These are phyloP conservation scores for Falco naumanni DNA, from an alignment of 2,797 vertebrate species.

Conservation along the genomic window DNA sequence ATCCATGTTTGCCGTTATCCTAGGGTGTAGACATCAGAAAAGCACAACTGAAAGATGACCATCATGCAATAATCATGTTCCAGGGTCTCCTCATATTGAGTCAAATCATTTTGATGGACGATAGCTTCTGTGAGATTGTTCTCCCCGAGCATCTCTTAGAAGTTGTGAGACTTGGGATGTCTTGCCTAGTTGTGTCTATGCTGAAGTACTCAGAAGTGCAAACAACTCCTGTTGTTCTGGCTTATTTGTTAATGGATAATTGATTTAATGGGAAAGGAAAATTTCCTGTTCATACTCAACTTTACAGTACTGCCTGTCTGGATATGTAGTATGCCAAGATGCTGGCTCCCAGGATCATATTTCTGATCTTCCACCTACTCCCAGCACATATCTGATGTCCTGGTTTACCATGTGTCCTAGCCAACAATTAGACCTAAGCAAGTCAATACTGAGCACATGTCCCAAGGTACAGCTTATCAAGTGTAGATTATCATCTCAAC, in stretches of 20 bases:
- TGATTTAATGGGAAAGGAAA: slow-evolving; percentile 2
- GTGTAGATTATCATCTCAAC: neutral
- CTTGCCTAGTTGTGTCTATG: neutral
- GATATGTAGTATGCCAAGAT: neutral
- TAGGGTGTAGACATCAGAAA: neutral
- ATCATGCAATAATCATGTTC: neutral
- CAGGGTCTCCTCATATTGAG: neutral
- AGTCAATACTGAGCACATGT: slow-evolving; percentile 41
- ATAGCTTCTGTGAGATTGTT: neutral
- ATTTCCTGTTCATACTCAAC: neutral
- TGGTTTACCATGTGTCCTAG: neutral
- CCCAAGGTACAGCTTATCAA: slow-evolving; percentile 13
- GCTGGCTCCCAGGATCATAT: slow-evolving; percentile 21
- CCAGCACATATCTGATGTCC: slow-evolving; percentile 38
- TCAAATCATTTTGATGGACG: neutral
- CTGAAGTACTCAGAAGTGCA: neutral
- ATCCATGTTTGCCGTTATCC: neutral
- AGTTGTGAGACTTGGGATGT: neutral
- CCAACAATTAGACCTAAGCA: neutral
- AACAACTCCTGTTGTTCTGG: neutral
- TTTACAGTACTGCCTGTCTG: neutral
- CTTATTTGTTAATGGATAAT: slow-evolving; percentile 24
- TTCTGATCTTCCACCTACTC: slow-evolving; percentile 49
- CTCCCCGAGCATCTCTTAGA: neutral
- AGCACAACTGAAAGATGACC: neutral